Evolutionary conservation across 1,140 invertebrate genomes (phyloP), one percentile per base, ranked within the genome.

Genomic region (Magallana ariakensis): DNA sequence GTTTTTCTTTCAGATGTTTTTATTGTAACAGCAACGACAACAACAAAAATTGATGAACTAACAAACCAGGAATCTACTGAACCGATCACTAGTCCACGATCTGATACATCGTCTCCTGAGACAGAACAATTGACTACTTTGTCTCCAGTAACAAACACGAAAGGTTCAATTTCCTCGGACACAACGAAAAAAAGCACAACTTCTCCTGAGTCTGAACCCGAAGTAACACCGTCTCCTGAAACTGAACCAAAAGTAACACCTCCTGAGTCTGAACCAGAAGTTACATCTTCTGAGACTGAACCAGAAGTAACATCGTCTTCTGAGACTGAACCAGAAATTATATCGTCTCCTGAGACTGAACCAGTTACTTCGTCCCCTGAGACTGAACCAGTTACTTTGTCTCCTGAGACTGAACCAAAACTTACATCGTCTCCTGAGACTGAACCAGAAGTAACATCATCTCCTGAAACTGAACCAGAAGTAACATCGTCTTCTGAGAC

Each of bases 201-300:
- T 5, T 88, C 86, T 85, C 54, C 70, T 11, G 85, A 81, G 81
- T 22, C 88, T 80, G 86, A 88, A 70, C 53, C 87, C 13, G 86
- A 89, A 70, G 55, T n/a, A 0, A 87, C 84, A 66, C 56, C 84
- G 7, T 60, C 66, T n/a, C 13, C 22, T n/a, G 57, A 53, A 57
- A 15, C 62, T 15, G 83, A 84, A 80, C 26, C 62, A 56, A 82
- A 86, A 19, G 22, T 6, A n/a, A 46, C 62, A 19, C 16, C 58
- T n/a, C 15, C 53, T n/a, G 57, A 60, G 82, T 6, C 15, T 19
- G 82, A 84, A 80, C 0, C 75, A 19, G 86, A 87, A 56, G 81
- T 15, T 13, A 75, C 46, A 54, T 15, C 60, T 54, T 70, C 85
- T 56, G 85, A 82, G 82, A 54, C 80, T n/a, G 82, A 80, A 60